phyloP scores from a whole-genome alignment of 2,888 invertebrate genomes.

The Lumbricus terrestris region DNA sequence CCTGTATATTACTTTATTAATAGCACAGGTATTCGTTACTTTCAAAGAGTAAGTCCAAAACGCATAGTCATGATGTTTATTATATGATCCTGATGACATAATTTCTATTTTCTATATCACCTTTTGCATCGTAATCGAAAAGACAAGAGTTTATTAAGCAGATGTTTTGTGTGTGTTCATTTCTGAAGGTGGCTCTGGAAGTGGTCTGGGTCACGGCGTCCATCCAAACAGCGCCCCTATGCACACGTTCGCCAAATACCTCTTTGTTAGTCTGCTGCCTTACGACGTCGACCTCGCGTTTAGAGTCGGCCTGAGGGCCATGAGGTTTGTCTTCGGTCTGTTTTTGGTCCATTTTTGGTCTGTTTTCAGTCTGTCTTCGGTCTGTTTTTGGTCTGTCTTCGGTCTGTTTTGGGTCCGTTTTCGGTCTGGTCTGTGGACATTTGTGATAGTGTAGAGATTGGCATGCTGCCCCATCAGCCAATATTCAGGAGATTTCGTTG shows the following conservation, averaged over 20 bases:
- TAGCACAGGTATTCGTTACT: no score
- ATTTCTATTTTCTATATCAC: no score
- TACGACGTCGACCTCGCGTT: constrained; percentile 78
- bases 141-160: no score
- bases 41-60: no score
- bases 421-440: not conserved
- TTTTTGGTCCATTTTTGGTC: not conserved
- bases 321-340: constrained; percentile 63
- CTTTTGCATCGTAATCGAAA: no score
- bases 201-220: constrained; percentile 73
- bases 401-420: no score
- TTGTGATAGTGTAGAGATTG: no score
- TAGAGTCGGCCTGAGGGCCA: constrained; percentile 74
- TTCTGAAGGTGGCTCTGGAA: constrained; percentile 70
- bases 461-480: no score
- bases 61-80: no score
- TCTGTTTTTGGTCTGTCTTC: not conserved
- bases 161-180: not conserved
- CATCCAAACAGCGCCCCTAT: constrained; percentile 80
- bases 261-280: constrained; percentile 75
- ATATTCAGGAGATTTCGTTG: no score
- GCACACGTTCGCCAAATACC: constrained; percentile 78
- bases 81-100: no score
- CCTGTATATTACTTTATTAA: no score
- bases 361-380: not conserved